phyloP scores from a whole-genome alignment of 1,140 invertebrate species.

The Bombus huntii region DNA sequence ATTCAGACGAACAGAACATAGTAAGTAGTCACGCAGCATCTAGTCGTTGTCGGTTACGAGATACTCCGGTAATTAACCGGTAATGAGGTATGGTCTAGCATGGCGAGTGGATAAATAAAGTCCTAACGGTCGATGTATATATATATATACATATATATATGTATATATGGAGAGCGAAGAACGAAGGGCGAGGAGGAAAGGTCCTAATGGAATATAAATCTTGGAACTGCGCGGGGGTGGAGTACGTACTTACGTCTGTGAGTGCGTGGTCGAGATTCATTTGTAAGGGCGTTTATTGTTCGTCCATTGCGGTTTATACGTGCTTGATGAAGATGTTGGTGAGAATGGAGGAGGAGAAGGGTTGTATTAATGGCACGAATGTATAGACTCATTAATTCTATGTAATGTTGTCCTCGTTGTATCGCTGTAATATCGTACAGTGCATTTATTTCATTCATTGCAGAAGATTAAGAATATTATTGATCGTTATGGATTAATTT shows the following conservation, averaged over 20 bases:
- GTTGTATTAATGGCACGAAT: not conserved
- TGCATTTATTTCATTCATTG: not conserved
- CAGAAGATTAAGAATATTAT: not conserved
- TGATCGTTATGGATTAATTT: too few species aligned
- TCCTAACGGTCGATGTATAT: conserved; percentile 22
- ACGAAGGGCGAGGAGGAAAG: conserved; percentile 11
- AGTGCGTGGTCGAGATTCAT: conserved; percentile 32
- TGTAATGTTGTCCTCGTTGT: not conserved
- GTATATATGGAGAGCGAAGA: not conserved
- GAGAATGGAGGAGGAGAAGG: not conserved
- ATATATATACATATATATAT: not conserved
- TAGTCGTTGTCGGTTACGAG: conserved; percentile 41
- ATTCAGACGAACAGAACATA: conserved; percentile 53
- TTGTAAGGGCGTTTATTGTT: conserved; percentile 27
- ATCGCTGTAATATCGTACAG: not conserved
- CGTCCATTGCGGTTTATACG: not conserved
- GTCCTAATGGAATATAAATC: conserved; percentile 64
- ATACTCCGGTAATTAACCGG: conserved; percentile 70
- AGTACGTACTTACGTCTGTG: conserved; percentile 16
- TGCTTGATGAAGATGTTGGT: not conserved
- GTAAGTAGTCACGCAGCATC: conserved; percentile 63
- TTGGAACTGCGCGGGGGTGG: conserved; percentile 35
- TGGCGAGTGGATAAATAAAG: conserved; percentile 59
- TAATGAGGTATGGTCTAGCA: conserved; percentile 67
- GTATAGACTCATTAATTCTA: not conserved